A percentile compares a stretch with the other conserved stretches of the same genome.
These are phyloP conservation scores for Platycercus adscitus DNA, from an alignment of 2,113 vertebrate species.

Conservation along the genomic window DNA sequence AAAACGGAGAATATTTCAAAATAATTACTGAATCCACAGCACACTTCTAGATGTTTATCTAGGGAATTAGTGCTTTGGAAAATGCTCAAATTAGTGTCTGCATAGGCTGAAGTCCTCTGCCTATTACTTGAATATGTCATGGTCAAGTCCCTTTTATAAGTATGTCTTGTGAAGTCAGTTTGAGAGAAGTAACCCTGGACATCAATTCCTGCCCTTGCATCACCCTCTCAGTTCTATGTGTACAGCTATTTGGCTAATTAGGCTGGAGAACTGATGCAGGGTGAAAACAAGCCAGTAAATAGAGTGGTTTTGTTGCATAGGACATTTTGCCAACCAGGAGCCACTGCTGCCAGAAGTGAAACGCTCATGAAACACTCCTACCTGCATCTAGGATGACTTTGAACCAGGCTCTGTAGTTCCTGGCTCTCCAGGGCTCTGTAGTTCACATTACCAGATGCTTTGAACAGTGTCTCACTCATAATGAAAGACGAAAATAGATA, in stretches of 20 bases:
- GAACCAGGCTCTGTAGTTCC: neutral
- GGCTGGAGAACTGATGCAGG: neutral
- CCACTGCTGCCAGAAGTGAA: neutral
- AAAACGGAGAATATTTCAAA: neutral
- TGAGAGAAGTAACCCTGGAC: neutral
- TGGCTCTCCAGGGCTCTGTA: neutral
- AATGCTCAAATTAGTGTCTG: neutral
- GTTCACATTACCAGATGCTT: slow-evolving; percentile 38
- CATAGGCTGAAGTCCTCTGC: neutral
- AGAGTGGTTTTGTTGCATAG: neutral
- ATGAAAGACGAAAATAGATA: slow-evolving; percentile 43
- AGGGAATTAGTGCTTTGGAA: neutral
- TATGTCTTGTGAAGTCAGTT: neutral
- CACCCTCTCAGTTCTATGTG: neutral
- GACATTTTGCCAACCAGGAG: neutral
- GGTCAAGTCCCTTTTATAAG: neutral
- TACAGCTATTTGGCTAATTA: rapidly evolving
- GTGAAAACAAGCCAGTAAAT: neutral
- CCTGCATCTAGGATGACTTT: neutral
- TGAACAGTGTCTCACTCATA: neutral
- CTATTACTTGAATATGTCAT: neutral
- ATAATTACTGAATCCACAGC: neutral
- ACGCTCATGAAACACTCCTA: neutral
- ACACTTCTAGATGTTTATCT: neutral
- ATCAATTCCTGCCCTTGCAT: neutral